Percentiles rank a stretch among this genome's conserved stretches.
Evolutionary conservation across 2,888 invertebrate genomes (phyloP).

Genomic region (Myopa tessellatipennis): DNA sequence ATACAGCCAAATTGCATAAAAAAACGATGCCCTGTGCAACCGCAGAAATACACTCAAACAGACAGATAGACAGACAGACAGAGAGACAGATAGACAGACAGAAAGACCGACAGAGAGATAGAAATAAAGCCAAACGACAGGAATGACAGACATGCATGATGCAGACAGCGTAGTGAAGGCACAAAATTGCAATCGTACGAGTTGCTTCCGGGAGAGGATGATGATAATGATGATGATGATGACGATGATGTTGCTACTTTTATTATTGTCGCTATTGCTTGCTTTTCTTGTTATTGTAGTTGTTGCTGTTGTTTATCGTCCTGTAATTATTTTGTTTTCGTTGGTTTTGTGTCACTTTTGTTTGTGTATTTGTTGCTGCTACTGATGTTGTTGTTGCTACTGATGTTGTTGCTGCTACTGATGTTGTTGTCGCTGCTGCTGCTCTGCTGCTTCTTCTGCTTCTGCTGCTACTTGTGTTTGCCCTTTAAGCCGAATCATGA

Average conservation of each 20-base stretch:
- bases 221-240: conserved; percentile 5
- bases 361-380: background rate
- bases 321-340: background rate
- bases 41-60: too few relatives aligned
- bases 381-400: background rate
- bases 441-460: conserved; percentile 11
- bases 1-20: background rate
- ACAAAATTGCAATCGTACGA: conserved; percentile 22
- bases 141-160: background rate
- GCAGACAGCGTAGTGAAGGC: conserved; percentile 20
- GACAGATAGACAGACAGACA: background rate
- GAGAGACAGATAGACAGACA: background rate
- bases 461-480: conserved; percentile 10
- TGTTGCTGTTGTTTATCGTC: background rate
- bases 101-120: background rate
- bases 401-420: background rate
- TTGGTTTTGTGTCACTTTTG: background rate
- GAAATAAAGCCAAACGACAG: background rate
- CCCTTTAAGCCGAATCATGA: conserved; percentile 14
- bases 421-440: background rate
- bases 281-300: too few relatives aligned
- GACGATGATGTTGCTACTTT: background rate
- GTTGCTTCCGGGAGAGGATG: conserved; percentile 27
- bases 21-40: background rate
- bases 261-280: too few relatives aligned